Evolutionary conservation across 1,140 invertebrate genomes (phyloP), one percentile per base, ranked within the genome.

Genomic region (Microplitis demolitor): DNA sequence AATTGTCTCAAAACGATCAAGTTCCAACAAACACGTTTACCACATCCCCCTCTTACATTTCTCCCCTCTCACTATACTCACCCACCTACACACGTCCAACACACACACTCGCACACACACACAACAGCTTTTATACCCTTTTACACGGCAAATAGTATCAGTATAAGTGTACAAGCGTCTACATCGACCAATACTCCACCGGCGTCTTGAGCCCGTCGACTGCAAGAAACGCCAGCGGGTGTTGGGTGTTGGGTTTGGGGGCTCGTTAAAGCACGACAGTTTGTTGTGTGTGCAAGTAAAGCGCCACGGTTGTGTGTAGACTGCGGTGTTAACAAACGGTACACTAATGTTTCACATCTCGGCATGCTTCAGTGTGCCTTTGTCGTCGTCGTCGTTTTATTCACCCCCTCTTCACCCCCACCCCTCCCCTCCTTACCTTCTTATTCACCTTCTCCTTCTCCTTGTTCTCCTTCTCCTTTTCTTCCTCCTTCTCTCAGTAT

Each of bases 271-370:
- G 34, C 45, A 39, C 16, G 39, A 39, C 9, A 33, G n/a, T 39
- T n/a, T 37, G 50, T 58, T 51, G 50, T 66, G 39, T 50, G 63
- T 53, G 63, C 39, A 66, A 33, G 60, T 35, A 33, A n/a, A 62
- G 33, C 62, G 35, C 9, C 9, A 50, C 16, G 80, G 77, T 78
- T 77, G 76, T 85, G 82, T 85, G 83, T 85, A 85, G 80, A 84
- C 82, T 77, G 82, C 79, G 82, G 84, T 85, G 85, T 86, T 85
- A 86, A 86, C 84, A 85, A 86, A 86, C 84, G 84, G 83, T 85
- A 86, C 84, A 86, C 84, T 85, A 85, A 85, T 85, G 84, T 86
- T 85, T 85, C 85, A 85, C 84, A 85, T 85, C 85, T 85, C 81
- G 80, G 84, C 83, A 79, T 84, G 81, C 64, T 71, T 69, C 66